Conservation (phyloP, 1,140 invertebrate species). For the Cherax quadricarinatus region DNA sequence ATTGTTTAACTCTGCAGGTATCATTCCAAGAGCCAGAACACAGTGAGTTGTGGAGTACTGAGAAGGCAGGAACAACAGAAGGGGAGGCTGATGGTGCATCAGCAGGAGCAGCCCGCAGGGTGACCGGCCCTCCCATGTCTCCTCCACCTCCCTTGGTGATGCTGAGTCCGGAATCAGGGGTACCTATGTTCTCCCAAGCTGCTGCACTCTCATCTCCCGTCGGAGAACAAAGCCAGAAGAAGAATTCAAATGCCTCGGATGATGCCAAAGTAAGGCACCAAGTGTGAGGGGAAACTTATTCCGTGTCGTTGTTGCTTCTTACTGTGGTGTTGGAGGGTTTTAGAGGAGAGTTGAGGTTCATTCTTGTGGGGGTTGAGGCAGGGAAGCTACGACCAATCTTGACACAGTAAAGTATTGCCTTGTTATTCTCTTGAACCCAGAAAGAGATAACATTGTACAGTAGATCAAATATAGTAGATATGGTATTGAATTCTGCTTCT, state of each 20-base stretch:
- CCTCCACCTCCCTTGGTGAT: slow-evolving; percentile 74
- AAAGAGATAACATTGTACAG: too few relatives aligned
- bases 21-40: slow-evolving; percentile 75
- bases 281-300: background rate
- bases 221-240: slow-evolving; percentile 58
- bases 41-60: slow-evolving; percentile 74
- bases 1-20: slow-evolving; percentile 63
- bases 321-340: background rate
- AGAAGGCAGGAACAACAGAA: slow-evolving; percentile 61
- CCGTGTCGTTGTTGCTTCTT: background rate
- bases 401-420: too few relatives aligned
- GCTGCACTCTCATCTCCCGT: slow-evolving; percentile 69
- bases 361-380: too few relatives aligned
- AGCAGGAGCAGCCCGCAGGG: background rate
- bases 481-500: background rate
- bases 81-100: slow-evolving; percentile 37
- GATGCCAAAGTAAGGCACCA: slow-evolving; percentile 50
- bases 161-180: slow-evolving; percentile 15
- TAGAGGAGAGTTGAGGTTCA: background rate
- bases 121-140: slow-evolving; percentile 68
- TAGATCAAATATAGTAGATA: too few relatives aligned
- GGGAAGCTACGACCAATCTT: too few relatives aligned
- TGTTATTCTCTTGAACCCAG: too few relatives aligned
- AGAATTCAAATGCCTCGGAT: slow-evolving; percentile 60
- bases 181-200: slow-evolving; percentile 68